Evolutionary conservation across 2,888 invertebrate genomes (phyloP), one percentile per base, ranked within the genome.

Genomic region (Troides helena): DNA sequence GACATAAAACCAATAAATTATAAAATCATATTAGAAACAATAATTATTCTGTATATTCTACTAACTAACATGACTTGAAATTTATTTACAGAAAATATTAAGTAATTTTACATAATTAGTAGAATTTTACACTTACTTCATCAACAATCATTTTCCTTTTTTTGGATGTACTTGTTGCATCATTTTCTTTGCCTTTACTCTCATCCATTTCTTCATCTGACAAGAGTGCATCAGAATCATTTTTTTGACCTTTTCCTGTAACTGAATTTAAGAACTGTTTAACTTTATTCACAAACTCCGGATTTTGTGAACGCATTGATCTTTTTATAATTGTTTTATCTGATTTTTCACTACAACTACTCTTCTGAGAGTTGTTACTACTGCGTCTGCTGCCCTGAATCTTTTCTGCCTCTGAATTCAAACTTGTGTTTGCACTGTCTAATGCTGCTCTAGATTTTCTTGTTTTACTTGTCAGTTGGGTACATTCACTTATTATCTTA

Each of bases 241-340:
- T 79, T 74, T 86, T 89, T 67, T 78, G 79, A 70, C 73, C 76
- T 75, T 86, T 89, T 39, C 88, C 86, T 66, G 90, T 89, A 2
- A 94, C 89, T 69, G 94, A 93, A 77, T 93, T 93, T 17, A 95
- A 81, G 77, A 95, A 95, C 74, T 92, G 93, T 74, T 93, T 94
- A 66, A 95, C 94, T 80, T 95, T 95, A 73, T 90, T 90, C 0
- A 93, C 93, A 88, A 95, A 95, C 62, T 95, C 95, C 14, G 94
- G 93, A 77, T 95, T 95, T 78, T 94, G 94, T 10, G 94, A 94
- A 68, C 95, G 88, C 92, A 95, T 94, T 69, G 94, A 94, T 65
- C 94, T 80, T 75, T 92, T 91, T 2, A 81, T 72, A 6, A 74
- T 68, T 18, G 78, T 70, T 69, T 83, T 89, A 7, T 90, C 89